Conservation (phyloP, 2,888 invertebrate species). For the Abscondita cerata region DNA sequence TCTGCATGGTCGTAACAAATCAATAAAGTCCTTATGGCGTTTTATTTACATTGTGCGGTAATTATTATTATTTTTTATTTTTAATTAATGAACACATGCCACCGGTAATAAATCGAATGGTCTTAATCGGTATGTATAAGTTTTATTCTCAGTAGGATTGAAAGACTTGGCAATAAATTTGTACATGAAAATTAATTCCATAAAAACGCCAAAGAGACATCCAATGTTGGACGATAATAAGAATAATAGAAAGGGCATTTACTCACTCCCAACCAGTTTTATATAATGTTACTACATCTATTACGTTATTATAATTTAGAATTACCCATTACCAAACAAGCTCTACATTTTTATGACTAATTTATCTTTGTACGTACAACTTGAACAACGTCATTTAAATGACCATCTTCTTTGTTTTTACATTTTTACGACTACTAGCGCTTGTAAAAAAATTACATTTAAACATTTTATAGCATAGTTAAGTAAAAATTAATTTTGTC, state of each 20-base stretch:
- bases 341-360: constrained; percentile 5
- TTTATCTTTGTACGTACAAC: constrained; percentile 14
- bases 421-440: background rate
- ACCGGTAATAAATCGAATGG: too few species aligned
- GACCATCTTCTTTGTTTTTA: constrained; percentile 4
- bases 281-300: constrained; percentile 18
- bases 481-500: background rate
- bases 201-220: background rate
- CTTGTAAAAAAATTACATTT: background rate
- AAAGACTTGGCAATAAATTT: too few species aligned
- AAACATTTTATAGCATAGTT: constrained; percentile 4
- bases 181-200: too few species aligned
- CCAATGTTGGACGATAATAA: background rate
- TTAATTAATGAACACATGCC: too few species aligned
- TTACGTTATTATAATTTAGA: constrained; percentile 15
- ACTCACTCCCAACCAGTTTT: constrained; percentile 3
- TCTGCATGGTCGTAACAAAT: too few species aligned
- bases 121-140: too few species aligned
- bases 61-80: too few species aligned
- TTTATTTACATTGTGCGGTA: too few species aligned
- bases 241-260: background rate
- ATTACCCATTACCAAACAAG: constrained; percentile 14
- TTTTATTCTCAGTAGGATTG: too few species aligned
- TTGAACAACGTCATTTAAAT: background rate
- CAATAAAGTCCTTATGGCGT: too few species aligned